Conservation (phyloP, 2,797 vertebrate genomes). For the Limnodromus scolopaceus region DNA sequence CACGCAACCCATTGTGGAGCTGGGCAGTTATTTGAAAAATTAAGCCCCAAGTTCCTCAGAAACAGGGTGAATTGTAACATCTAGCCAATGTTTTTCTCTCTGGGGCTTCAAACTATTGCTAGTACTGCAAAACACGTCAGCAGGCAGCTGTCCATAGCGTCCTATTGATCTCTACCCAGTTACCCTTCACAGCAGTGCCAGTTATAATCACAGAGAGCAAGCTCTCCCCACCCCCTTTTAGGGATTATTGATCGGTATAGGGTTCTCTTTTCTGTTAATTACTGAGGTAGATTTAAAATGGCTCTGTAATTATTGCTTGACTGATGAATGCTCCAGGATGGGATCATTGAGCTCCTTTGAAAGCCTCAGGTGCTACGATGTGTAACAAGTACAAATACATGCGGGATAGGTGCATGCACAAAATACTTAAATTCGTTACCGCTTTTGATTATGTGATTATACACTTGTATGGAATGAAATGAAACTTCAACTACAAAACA, state of each 20-base stretch:
- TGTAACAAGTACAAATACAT: fast-evolving
- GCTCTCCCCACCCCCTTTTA: not conserved
- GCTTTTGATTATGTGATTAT: not conserved
- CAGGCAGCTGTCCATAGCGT: not conserved
- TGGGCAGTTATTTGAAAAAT: not conserved
- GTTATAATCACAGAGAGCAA: not conserved
- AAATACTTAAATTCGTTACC: not conserved
- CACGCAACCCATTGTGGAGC: fast-evolving
- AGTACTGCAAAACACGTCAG: fast-evolving
- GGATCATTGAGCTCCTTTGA: not conserved
- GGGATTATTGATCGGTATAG: not conserved
- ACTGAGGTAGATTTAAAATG: not conserved
- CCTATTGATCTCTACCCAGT: not conserved
- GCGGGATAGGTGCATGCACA: fast-evolving
- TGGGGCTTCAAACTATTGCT: not conserved
- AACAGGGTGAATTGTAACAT: not conserved
- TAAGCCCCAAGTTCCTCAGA: not conserved
- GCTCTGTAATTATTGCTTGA: not conserved
- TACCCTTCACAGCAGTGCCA: not conserved
- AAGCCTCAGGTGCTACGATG: not conserved
- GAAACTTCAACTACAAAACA: not conserved
- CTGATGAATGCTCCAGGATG: not conserved
- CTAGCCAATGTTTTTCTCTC: not conserved
- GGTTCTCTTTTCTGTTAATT: not conserved
- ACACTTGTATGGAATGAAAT: not conserved